A percentile compares a stretch with the other conserved stretches of the same genome.
Conservation (phyloP, 2,888 invertebrate genomes). For the Nemurella pictetii region DNA sequence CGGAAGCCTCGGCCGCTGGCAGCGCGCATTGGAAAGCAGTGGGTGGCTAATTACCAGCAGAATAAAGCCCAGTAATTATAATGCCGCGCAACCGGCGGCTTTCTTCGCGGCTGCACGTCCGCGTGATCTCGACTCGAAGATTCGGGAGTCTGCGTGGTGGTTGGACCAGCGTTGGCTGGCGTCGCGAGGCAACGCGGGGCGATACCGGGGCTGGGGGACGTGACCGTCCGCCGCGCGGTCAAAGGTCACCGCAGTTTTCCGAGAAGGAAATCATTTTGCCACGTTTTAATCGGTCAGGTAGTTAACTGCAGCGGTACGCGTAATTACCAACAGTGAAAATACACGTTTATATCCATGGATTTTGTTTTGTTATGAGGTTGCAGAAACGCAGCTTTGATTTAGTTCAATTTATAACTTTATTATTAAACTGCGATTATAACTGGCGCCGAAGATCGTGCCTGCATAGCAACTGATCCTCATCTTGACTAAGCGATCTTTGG, state of each 20-base stretch:
- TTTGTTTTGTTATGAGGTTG: neutral
- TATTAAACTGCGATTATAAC: no score
- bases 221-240: neutral
- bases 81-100: neutral
- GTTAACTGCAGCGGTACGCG: neutral
- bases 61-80: slow-evolving; percentile 33
- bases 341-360: neutral
- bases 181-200: neutral
- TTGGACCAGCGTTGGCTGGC: neutral
- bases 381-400: neutral
- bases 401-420: neutral
- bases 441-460: no score
- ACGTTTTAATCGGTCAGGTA: neutral
- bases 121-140: neutral
- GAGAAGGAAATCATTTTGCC: neutral
- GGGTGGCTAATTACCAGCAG: slow-evolving; percentile 27
- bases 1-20: neutral
- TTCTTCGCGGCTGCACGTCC: neutral
- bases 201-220: neutral
- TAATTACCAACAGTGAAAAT: neutral
- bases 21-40: neutral
- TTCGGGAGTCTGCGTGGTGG: neutral
- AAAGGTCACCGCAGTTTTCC: neutral
- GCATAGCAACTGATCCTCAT: no score
- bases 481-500: no score